phyloP scores from a whole-genome alignment of 2,797 vertebrate genomes.

The Myotis findleyi region DNA sequence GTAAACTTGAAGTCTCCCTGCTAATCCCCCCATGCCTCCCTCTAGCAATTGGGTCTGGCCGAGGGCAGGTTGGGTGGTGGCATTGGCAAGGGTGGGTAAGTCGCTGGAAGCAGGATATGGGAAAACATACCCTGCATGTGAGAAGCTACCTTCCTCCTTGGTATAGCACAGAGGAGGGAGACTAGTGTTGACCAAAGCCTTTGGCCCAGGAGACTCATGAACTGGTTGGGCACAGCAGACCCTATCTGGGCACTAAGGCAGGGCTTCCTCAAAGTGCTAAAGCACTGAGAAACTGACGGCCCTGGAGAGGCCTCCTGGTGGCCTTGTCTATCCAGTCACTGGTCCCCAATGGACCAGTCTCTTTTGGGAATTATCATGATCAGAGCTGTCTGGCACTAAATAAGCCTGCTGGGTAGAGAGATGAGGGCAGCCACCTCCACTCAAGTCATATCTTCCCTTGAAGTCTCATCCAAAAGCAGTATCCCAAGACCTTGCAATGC shows the following conservation, averaged over 20 bases:
- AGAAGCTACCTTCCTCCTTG: slow-evolving; percentile 61
- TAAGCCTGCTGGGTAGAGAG: slow-evolving; percentile 34
- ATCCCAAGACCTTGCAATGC: background rate
- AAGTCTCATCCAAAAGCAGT: slow-evolving; percentile 53
- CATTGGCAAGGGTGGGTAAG: slow-evolving; percentile 54
- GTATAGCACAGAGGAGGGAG: slow-evolving; percentile 41
- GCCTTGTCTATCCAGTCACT: slow-evolving; percentile 52
- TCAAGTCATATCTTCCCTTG: slow-evolving; percentile 21
- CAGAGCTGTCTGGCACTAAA: slow-evolving; percentile 33
- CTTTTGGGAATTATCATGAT: slow-evolving; percentile 26
- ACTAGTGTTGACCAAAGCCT: slow-evolving; percentile 54
- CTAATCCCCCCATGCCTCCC: slow-evolving; percentile 45
- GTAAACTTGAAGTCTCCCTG: slow-evolving; percentile 76
- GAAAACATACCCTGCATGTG: slow-evolving; percentile 12
- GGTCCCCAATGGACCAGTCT: background rate
- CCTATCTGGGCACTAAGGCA: slow-evolving; percentile 34
- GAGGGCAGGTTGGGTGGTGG: slow-evolving; percentile 26
- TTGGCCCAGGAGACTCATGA: slow-evolving; percentile 27
- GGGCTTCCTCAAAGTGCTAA: slow-evolving; percentile 46
- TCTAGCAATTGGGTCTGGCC: slow-evolving; percentile 51
- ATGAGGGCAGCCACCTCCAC: slow-evolving; percentile 12
- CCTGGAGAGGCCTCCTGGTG: slow-evolving; percentile 42
- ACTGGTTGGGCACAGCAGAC: background rate
- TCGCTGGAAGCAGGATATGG: slow-evolving; percentile 51
- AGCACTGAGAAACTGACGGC: slow-evolving; percentile 60